Evolutionary conservation across 2,113 vertebrate species (phyloP).

Genomic region (Cyrtonyx montezumae): DNA sequence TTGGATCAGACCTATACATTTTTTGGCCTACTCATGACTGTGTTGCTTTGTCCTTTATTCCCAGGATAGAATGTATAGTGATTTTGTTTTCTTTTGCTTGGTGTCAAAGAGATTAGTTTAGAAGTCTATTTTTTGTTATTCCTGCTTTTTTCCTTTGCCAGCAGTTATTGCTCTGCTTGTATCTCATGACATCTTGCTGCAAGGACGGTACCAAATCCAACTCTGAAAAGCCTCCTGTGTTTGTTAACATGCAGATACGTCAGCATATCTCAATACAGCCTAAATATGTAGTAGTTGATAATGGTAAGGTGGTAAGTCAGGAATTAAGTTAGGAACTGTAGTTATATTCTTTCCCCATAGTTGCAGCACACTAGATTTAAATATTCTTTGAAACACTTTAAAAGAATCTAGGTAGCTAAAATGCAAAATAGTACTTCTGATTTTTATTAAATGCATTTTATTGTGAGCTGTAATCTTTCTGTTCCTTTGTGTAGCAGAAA

Average conservation of each 20-base stretch:
- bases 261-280: not conserved
- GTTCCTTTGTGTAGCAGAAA: not conserved
- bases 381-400: not conserved
- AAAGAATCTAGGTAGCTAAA: not conserved
- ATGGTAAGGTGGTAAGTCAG: not conserved
- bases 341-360: not conserved
- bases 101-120: not conserved
- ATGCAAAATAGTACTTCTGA: not conserved
- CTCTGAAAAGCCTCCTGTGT: not conserved
- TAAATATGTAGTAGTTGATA: not conserved
- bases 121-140: slow-evolving; percentile 5
- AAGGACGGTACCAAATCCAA: not conserved
- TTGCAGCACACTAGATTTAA: not conserved
- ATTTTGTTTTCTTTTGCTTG: not conserved
- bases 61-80: not conserved
- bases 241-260: not conserved
- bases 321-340: not conserved
- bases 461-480: not conserved
- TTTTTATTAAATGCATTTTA: not conserved
- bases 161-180: not conserved
- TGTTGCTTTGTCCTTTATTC: not conserved
- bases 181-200: not conserved
- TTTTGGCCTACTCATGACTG: not conserved
- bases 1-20: not conserved
- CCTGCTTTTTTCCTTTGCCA: not conserved